These are phyloP conservation scores for Oscheius sp. DNA, from an alignment of 2,888 invertebrate species.

Conservation along the genomic window DNA sequence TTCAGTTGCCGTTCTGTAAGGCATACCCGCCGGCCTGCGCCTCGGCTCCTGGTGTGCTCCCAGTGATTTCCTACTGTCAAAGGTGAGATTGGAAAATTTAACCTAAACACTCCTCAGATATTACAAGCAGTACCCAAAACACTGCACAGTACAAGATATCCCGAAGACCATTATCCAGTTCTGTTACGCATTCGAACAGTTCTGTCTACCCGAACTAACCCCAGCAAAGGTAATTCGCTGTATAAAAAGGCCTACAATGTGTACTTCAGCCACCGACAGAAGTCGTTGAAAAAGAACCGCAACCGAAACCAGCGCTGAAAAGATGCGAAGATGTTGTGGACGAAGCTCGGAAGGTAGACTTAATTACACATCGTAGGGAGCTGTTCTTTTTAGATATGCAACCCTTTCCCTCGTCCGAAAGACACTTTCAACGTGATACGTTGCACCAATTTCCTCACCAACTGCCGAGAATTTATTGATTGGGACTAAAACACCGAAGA, in stretches of 20 bases:
- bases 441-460: conserved; percentile 60
- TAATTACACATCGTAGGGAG: not conserved
- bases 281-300: conserved; percentile 17
- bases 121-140: conserved; percentile 51
- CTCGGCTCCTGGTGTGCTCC: conserved; percentile 51
- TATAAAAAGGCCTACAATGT: not conserved
- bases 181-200: conserved; percentile 59
- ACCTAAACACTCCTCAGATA: conserved; percentile 38
- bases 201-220: conserved; percentile 53
- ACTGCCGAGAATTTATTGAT: conserved; percentile 62
- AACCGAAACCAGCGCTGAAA: conserved; percentile 47
- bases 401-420: conserved; percentile 57
- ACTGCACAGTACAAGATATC: conserved; percentile 45
- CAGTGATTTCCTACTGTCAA: conserved; percentile 56
- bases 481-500: conserved; percentile 41
- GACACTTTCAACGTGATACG: conserved; percentile 61
- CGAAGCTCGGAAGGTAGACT: conserved; percentile 54
- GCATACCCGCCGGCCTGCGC: conserved; percentile 53
- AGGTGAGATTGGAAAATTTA: conserved; percentile 24
- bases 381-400: conserved; percentile 46
- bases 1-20: conserved; percentile 56
- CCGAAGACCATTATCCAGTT: conserved; percentile 45
- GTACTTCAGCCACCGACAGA: conserved; percentile 19
- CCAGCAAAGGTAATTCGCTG: conserved; percentile 39
- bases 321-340: conserved; percentile 59